These are phyloP conservation scores for Onchidella celtica DNA, from an alignment of 2,888 invertebrate genomes.

Conservation along the genomic window DNA sequence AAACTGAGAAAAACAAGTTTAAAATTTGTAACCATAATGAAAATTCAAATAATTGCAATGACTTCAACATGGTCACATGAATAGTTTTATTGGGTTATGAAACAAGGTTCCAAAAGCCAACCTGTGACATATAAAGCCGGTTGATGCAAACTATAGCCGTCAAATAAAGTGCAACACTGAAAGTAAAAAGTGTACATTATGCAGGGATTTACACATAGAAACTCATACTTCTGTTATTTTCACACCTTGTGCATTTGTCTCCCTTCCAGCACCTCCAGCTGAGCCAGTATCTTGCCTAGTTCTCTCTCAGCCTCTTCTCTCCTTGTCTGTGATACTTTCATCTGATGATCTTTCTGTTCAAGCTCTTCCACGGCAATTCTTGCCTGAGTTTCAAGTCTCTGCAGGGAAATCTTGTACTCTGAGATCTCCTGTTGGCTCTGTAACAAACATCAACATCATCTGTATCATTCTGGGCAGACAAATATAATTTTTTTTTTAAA, in stretches of 20 bases:
- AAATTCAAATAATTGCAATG: no score
- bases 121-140: no score
- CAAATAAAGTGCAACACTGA: no score
- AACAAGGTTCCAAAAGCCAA: no score
- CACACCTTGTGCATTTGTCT: constrained; percentile 71
- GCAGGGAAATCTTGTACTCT: constrained; percentile 66
- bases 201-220: no score
- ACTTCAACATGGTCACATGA: no score
- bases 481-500: not conserved
- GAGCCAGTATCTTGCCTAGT: constrained; percentile 61
- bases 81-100: no score
- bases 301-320: constrained; percentile 73
- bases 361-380: constrained; percentile 59
- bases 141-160: no score
- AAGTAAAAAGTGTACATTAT: no score
- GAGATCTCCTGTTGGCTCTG: constrained; percentile 74
- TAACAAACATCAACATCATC: not conserved
- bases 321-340: constrained; percentile 61
- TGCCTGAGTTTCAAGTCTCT: constrained; percentile 70
- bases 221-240: no score
- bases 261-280: constrained; percentile 67
- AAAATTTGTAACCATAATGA: no score
- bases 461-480: not conserved
- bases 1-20: no score
- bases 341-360: constrained; percentile 68